Conservation (phyloP, 2,888 invertebrate species). For the Polia nebulosa region DNA sequence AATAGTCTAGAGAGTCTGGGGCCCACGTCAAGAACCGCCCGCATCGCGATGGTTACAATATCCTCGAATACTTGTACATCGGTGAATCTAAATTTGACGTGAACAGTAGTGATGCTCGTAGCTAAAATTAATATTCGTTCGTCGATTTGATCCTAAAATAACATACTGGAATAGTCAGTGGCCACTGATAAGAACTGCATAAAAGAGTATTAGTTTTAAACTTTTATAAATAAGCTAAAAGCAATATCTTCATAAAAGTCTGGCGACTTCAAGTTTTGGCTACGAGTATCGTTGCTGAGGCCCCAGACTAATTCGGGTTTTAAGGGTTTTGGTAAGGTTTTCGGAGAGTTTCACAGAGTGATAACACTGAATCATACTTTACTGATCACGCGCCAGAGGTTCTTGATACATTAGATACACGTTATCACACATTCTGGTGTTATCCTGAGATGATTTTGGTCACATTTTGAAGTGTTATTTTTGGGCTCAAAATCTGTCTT, state of each 20-base stretch:
- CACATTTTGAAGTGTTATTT: background rate
- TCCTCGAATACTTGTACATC: constrained; percentile 13
- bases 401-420: too few relatives aligned
- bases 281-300: constrained; percentile 32
- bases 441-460: background rate
- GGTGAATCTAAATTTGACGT: constrained; percentile 12
- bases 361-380: background rate
- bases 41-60: background rate
- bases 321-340: constrained; percentile 59
- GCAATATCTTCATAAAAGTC: background rate
- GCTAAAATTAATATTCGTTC: background rate
- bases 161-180: background rate
- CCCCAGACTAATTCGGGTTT: constrained; percentile 56
- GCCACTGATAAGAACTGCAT: background rate
- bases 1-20: constrained; percentile 61
- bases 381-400: too few relatives aligned
- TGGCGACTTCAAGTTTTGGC: background rate
- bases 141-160: background rate
- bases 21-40: constrained; percentile 32
- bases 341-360: constrained; percentile 59
- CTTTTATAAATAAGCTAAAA: background rate
- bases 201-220: background rate
- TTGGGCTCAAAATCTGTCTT: background rate
- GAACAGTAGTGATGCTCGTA: constrained; percentile 28
- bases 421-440: constrained; percentile 9